Percentiles rank a stretch among this genome's conserved stretches.
Evolutionary conservation across 23 tunicate species (phyloP).

Genomic region (Trididemnum clinides): DNA sequence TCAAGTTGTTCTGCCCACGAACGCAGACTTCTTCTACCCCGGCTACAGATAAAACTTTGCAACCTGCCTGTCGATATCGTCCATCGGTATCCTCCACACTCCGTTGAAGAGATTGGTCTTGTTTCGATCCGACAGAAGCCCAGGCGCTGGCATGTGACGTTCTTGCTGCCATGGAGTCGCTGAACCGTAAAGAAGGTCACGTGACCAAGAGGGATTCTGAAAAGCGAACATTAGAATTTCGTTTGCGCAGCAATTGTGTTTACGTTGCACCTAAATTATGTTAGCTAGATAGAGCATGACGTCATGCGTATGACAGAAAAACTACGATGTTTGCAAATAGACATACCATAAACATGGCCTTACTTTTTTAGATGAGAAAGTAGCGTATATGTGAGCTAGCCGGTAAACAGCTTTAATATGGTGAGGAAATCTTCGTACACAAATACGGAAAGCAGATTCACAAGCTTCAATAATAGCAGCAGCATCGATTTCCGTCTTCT

Average conservation of each 20-base stretch:
- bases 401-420: constrained; percentile 91
- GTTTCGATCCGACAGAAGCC: constrained; percentile 87
- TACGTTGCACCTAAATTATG: not conserved
- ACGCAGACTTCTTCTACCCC: too few species aligned
- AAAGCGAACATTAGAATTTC: not conserved
- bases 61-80: constrained; percentile 88
- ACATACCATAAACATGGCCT: not conserved
- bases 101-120: constrained; percentile 98
- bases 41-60: too few species aligned
- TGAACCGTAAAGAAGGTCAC: constrained; percentile 51
- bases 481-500: not conserved
- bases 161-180: constrained; percentile 66
- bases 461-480: constrained; percentile 49
- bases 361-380: constrained; percentile 38
- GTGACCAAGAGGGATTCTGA: constrained; percentile 69
- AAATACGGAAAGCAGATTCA: constrained; percentile 67
- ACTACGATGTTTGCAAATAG: not conserved
- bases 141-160: constrained; percentile 82
- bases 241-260: not conserved
- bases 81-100: constrained; percentile 97
- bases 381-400: constrained; percentile 70
- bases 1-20: too few species aligned
- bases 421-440: constrained; percentile 77
- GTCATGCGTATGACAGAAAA: not conserved
- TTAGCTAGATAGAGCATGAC: not conserved